Evolutionary conservation across 2,888 invertebrate genomes (phyloP), one percentile per base, ranked within the genome.

Genomic region (Caenorhabditis sp.): DNA sequence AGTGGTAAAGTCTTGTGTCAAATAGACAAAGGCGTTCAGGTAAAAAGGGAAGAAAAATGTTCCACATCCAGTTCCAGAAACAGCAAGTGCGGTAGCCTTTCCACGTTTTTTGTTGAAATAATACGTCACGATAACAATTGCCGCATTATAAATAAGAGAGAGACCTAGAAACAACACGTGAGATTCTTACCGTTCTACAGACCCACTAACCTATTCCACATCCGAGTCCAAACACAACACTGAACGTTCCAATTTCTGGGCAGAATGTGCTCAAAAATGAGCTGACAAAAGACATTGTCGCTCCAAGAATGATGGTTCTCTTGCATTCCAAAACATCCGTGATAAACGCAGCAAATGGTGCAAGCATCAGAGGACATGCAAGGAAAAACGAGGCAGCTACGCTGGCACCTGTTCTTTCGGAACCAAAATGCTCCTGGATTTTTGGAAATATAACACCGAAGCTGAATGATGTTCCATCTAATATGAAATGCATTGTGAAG

Each of bases 381-480:
- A 95, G 93, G 88, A 95, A 94, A 61, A 95, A 90, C 0, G 94
- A 93, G 2, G 94, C 94, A 73, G 95, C 93, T 93, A 93, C 93
- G 2, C 95, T 93, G 0, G 95, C 95, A 87, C 93, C 93, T 65
- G 93, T 92, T 83, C 93, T 93, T 62, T 93, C 92, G 86, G 93
- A 92, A 58, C 92, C 92, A 89, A 95, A 95, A 88, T 93, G 93
- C 82, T 93, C 92, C 67, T 94, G 90, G 85, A 95, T 93, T 87
- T 94, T 93, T 1, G 93, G 92, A 89, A 92, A 95, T 84, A 95
- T 92, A 4, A 95, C 93, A 65, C 95, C 95, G 88, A 95, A 95
- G 77, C 93, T 93, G 89, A 95, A 94, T 0, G 94, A 94, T 79
- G 95, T 92, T 1, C 95, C 95, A 88, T 95, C 95, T 51, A 94